Conservation (phyloP, 2,113 vertebrate species). For the Chionomys nivalis region DNA sequence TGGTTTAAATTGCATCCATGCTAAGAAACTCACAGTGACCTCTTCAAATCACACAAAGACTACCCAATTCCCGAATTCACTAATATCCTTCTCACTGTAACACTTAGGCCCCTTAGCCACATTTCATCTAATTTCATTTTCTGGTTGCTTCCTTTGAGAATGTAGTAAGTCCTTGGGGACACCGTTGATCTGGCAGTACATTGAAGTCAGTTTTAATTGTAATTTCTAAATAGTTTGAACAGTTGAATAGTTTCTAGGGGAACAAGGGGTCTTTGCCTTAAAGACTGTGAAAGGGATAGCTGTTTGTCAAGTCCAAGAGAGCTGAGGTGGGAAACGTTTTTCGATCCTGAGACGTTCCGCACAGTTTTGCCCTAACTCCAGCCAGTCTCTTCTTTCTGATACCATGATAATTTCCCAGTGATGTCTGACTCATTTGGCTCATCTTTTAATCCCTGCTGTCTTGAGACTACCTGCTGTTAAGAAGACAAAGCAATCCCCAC, state of each 20-base stretch:
- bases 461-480: conserved; percentile 42
- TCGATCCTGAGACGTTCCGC: neutral
- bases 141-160: neutral
- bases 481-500: conserved; percentile 54
- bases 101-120: neutral
- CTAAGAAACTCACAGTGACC: neutral
- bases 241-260: neutral
- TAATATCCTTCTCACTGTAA: neutral
- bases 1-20: neutral
- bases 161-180: neutral
- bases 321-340: neutral
- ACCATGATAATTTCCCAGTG: conserved; percentile 45
- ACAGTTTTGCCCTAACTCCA: neutral
- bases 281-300: neutral
- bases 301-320: conserved; percentile 29
- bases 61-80: neutral
- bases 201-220: neutral
- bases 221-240: neutral
- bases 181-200: neutral
- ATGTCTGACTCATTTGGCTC: conserved; percentile 23
- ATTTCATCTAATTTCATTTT: conserved; percentile 12
- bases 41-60: neutral
- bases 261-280: neutral
- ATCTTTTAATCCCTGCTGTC: conserved; percentile 51
- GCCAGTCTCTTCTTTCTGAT: conserved; percentile 46